Percentiles rank a stretch among this genome's conserved stretches.
Conservation (phyloP, 2,797 vertebrate genomes). For the Anas capensis region DNA sequence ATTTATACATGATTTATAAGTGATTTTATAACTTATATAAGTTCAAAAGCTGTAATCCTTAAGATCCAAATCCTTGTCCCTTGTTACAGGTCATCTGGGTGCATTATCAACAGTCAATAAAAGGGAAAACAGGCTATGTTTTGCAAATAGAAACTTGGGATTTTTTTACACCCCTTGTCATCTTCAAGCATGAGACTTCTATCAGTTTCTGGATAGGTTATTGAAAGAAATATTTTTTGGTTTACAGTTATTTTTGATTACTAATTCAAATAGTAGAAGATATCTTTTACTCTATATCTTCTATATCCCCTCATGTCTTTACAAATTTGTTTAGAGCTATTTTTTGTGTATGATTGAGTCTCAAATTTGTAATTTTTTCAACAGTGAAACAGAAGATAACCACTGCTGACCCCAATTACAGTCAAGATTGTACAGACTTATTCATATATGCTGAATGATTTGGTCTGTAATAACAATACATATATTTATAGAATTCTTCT, state of each 20-base stretch:
- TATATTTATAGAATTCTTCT: constrained; percentile 76
- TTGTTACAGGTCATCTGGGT: neutral
- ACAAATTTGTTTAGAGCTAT: neutral
- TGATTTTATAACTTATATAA: neutral
- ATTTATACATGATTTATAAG: neutral
- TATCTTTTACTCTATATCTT: neutral
- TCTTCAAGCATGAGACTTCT: neutral
- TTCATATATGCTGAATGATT: constrained; percentile 42
- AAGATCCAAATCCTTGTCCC: neutral
- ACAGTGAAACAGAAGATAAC: constrained; percentile 45
- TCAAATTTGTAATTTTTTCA: constrained; percentile 27
- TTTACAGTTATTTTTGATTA: neutral
- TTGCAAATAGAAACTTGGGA: neutral
- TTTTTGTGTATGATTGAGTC: constrained; percentile 12
- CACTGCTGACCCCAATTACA: constrained; percentile 17
- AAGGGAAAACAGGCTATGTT: neutral
- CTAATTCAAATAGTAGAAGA: neutral
- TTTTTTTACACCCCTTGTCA: neutral
- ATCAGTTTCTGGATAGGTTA: neutral
- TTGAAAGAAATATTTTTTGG: neutral
- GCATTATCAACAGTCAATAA: neutral
- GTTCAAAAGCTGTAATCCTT: neutral
- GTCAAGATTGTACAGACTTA: constrained; percentile 22
- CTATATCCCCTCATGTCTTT: neutral
- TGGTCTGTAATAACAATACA: constrained; percentile 55